These are phyloP conservation scores for Tromatobia lineatoria DNA, from an alignment of 2,888 invertebrate genomes.

Conservation along the genomic window DNA sequence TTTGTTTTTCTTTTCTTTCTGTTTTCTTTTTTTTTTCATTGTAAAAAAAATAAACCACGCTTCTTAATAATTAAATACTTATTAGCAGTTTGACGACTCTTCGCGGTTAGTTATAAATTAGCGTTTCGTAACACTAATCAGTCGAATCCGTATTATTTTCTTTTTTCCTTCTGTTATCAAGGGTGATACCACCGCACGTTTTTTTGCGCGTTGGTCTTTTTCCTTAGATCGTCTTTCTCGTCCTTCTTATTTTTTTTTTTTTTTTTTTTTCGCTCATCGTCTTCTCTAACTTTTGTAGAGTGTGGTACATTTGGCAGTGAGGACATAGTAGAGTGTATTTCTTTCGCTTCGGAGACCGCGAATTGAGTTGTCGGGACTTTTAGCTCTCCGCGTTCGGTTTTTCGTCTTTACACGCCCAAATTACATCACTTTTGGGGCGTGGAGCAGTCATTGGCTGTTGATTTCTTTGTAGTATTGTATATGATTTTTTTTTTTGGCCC, in stretches of 20 bases:
- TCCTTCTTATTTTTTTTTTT: constrained; percentile 18
- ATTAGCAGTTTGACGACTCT: constrained; percentile 78
- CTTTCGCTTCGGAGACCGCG: constrained; percentile 48
- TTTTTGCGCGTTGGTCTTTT: constrained; percentile 2
- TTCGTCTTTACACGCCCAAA: constrained; percentile 10
- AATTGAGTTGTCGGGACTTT: constrained; percentile 3
- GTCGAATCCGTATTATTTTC: constrained; percentile 74
- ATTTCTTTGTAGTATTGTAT: constrained; percentile 72
- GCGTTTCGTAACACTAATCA: constrained; percentile 81
- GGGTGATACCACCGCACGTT: neutral
- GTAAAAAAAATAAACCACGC: constrained; percentile 85
- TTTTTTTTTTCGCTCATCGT: constrained; percentile 47
- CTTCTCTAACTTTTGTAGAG: constrained; percentile 69
- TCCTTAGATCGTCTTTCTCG: constrained; percentile 26
- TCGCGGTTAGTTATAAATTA: constrained; percentile 81
- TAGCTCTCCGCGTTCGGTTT: constrained; percentile 1
- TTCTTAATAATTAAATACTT: constrained; percentile 84
- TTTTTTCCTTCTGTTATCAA: constrained; percentile 59
- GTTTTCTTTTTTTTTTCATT: constrained; percentile 70
- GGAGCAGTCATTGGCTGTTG: constrained; percentile 58
- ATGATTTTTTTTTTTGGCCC: constrained; percentile 80
- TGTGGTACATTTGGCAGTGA: constrained; percentile 84
- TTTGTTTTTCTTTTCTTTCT: constrained; percentile 64
- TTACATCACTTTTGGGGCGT: constrained; percentile 28
- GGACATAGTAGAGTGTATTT: constrained; percentile 77